Percentiles rank a stretch among this genome's conserved stretches.
phyloP scores from a whole-genome alignment of 2,888 invertebrate species.

The Drosophila borealis region DNA sequence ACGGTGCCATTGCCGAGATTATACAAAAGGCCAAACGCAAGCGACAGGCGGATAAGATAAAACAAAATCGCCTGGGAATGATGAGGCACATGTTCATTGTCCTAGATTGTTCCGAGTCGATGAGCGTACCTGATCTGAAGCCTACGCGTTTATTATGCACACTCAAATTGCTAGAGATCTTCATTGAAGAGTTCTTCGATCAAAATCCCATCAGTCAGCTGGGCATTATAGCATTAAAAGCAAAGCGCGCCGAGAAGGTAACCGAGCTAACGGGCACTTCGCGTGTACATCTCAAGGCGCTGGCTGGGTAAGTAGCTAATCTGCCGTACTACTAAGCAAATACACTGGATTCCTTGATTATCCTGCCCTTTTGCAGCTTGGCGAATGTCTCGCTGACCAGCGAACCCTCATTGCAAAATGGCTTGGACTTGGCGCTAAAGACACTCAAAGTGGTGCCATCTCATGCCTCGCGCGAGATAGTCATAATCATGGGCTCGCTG shows the following conservation, averaged over 20 bases:
- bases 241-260: conserved; percentile 97
- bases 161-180: conserved; percentile 95
- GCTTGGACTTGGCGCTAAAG: conserved; percentile 93
- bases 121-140: conserved; percentile 97
- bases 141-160: conserved; percentile 95
- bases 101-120: conserved; percentile 96
- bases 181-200: conserved; percentile 98
- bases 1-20: conserved; percentile 95
- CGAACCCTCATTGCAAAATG: conserved; percentile 98
- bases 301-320: conserved; percentile 85
- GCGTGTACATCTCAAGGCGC: conserved; percentile 91
- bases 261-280: conserved; percentile 95
- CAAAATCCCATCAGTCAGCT: conserved; percentile 99
- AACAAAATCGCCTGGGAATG: conserved; percentile 96
- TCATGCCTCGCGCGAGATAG: conserved; percentile 97
- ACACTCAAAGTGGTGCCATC: conserved; percentile 95
- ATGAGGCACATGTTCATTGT: conserved; percentile 98
- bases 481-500: conserved; percentile 96
- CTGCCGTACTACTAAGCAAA: too few relatives aligned
- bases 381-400: conserved; percentile 90
- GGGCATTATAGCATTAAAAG: conserved; percentile 95
- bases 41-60: conserved; percentile 88
- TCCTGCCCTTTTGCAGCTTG: conserved; percentile 83
- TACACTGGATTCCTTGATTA: background rate
- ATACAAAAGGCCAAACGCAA: conserved; percentile 95